These are phyloP conservation scores for Drosophila macrothrix DNA, from an alignment of 2,888 invertebrate species.

Conservation along the genomic window DNA sequence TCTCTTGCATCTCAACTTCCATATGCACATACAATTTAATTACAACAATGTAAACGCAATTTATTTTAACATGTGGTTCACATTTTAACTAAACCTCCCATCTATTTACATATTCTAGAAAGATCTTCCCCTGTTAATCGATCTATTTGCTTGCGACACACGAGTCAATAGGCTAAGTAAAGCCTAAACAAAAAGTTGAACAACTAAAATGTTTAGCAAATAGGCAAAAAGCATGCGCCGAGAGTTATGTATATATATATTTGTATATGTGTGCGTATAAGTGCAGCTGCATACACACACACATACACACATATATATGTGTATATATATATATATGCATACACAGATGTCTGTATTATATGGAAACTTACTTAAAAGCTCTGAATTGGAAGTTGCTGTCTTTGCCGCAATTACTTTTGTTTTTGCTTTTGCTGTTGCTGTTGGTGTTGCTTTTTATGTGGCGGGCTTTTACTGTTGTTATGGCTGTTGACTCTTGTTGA, in stretches of 20 bases:
- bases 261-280: background rate
- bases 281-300: background rate
- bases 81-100: background rate
- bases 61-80: background rate
- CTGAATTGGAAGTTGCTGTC: conserved; percentile 19
- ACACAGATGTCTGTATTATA: conserved; percentile 12
- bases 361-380: conserved; percentile 64
- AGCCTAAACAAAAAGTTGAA: conserved; percentile 46
- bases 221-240: conserved; percentile 32
- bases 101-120: background rate
- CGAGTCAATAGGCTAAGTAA: conserved; percentile 44
- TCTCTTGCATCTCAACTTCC: background rate
- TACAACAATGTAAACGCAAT: background rate
- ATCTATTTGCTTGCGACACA: conserved; percentile 54
- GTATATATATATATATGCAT: background rate
- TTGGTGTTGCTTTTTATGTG: conserved; percentile 49
- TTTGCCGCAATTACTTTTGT: conserved; percentile 35
- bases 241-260: background rate
- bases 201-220: conserved; percentile 57
- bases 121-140: conserved; percentile 6
- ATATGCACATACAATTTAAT: background rate
- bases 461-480: conserved; percentile 35
- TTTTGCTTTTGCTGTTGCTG: conserved; percentile 27
- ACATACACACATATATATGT: background rate
- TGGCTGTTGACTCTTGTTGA: conserved; percentile 64